phyloP scores from a whole-genome alignment of 1,140 invertebrate genomes.

The Choristoneura fumiferana region DNA sequence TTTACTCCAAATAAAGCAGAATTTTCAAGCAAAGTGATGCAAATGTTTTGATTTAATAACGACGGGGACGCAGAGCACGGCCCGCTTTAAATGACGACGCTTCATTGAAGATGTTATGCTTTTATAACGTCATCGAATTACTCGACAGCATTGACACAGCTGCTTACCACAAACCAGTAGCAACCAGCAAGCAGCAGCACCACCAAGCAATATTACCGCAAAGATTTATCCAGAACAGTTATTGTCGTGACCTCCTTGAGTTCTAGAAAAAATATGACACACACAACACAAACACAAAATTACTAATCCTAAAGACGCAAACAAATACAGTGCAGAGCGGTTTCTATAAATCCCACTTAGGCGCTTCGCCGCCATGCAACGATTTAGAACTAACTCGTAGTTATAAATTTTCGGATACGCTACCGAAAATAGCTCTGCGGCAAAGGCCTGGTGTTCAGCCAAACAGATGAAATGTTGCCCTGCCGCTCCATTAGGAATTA shows the following conservation, averaged over 20 bases:
- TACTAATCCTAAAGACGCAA: slow-evolving; percentile 35
- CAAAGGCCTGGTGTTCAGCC: slow-evolving; percentile 62
- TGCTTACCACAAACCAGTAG: too few species aligned
- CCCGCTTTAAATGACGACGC: neutral
- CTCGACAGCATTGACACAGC: neutral
- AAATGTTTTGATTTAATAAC: slow-evolving; percentile 48
- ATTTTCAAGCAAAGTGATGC: slow-evolving; percentile 28
- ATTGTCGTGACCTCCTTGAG: neutral
- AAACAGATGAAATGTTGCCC: slow-evolving; percentile 71
- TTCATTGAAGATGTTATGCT: neutral
- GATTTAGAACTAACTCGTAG: slow-evolving; percentile 69
- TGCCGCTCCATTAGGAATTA: slow-evolving; percentile 71
- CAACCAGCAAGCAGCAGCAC: too few species aligned
- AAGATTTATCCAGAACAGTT: too few species aligned
- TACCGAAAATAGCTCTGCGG: slow-evolving; percentile 69
- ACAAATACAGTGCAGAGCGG: slow-evolving; percentile 53
- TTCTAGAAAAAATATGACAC: slow-evolving; percentile 22
- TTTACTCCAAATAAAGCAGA: slow-evolving; percentile 39
- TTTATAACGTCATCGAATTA: neutral
- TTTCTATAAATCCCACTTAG: slow-evolving; percentile 63
- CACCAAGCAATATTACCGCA: too few species aligned
- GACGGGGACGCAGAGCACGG: neutral
- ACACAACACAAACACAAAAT: too few species aligned
- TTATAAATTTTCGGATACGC: slow-evolving; percentile 69
- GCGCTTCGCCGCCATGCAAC: slow-evolving; percentile 53